Base-by-base conservation (phyloP, 2,113 vertebrate species). In the Gadus chalcogrammus region DNA sequence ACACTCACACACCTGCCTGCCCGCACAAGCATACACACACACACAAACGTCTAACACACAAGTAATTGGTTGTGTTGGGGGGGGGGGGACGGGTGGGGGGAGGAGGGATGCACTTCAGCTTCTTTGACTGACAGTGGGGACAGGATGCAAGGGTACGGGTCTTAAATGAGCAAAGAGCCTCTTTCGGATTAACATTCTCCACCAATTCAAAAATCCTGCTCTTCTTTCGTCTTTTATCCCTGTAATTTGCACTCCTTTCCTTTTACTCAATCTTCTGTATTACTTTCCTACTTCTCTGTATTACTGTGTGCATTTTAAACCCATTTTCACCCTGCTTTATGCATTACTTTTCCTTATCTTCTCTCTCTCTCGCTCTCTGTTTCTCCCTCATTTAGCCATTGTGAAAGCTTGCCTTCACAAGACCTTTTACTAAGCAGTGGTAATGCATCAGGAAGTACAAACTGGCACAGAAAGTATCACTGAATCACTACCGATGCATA, bases 181-280 rank as follows among this genome's bases (percentile, higher is more conserved):
- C 75, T 79, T 77, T 80, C 79, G 73, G 75, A 85, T 88, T 85
- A 87, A 79, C 79, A 88, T 87, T 86, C 85, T 81, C 82, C 64
- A 77, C 64, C 69, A 72, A 82, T 80, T 72, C 70, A 78, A 81
- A 84, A 82, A 84, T 84, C 77, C 82, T 69, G 77, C 71, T 78
- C 27, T 48, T 75, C 5, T 11, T 17, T 18, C 17, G 15, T 64
- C 16, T 35, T 48, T 38, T 24, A 35, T 15, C 60, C 67, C 68
- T 16, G 62, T 15, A 64, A 35, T 17, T 16, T 31, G 7, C 61
- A 31, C 24, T 58, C 69, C 16, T 61, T 13, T 27, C 15, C 67
- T 74, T 48, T 48, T 48, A 48, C 42, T 48, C 42, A 48, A 12
- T 48, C 42, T 3, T 48, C 42, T 48, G 42, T 48, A 48, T 48